A percentile compares a stretch with the other conserved stretches of the same genome.
phyloP scores from a whole-genome alignment of 2,888 invertebrate genomes.

The Liposcelis brunnea region DNA sequence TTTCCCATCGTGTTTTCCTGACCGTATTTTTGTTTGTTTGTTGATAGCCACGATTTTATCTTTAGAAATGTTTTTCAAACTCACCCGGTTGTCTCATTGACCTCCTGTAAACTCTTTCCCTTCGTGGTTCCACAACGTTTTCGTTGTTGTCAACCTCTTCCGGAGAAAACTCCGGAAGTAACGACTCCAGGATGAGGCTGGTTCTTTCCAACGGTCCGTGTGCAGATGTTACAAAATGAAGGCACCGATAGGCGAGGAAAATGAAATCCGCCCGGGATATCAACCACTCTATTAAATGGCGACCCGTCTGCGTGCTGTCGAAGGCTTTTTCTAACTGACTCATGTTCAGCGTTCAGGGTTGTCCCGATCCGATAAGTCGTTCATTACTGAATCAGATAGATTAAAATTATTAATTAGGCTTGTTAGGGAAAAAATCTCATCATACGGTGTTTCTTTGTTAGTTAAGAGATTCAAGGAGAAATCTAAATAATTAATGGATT shows the following conservation, averaged over 20 bases:
- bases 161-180: constrained; percentile 37
- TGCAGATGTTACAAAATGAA: constrained; percentile 29
- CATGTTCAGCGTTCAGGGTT: neutral
- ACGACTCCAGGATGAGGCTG: constrained; percentile 43
- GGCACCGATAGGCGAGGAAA: constrained; percentile 43
- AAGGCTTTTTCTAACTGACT: neutral
- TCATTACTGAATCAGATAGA: too few relatives aligned
- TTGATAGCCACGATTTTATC: too few relatives aligned
- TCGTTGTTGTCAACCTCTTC: constrained; percentile 21
- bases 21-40: neutral
- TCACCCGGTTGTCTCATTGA: constrained; percentile 6
- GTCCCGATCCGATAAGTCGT: too few relatives aligned
- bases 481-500: too few relatives aligned
- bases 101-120: constrained; percentile 10
- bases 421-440: too few relatives aligned
- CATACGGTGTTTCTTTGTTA: too few relatives aligned
- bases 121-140: constrained; percentile 12
- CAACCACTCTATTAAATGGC: constrained; percentile 42
- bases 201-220: constrained; percentile 24
- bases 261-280: constrained; percentile 41
- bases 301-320: constrained; percentile 28
- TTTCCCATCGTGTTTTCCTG: too few relatives aligned
- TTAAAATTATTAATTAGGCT: too few relatives aligned
- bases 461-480: too few relatives aligned
- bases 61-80: neutral